Evolutionary conservation across 64 coral and sea anemone genomes (phyloP), one percentile per base, ranked within the genome.

Genomic region (Montipora capricornis): DNA sequence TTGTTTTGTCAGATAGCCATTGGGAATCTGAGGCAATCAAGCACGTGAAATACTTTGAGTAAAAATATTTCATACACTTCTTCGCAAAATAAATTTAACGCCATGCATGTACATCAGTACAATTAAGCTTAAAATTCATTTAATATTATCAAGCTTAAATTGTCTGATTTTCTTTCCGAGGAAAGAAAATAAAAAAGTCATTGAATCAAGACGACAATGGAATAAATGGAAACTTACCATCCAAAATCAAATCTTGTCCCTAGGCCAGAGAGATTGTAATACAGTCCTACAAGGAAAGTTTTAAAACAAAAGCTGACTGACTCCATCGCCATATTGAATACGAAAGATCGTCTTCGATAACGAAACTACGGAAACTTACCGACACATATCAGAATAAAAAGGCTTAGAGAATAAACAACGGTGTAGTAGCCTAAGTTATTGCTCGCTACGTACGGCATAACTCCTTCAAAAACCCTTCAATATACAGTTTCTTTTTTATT

Each of bases 221-320:
- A 84, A 17, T 44, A 20, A 77, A 14, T 16, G 2, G 70, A 71
- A 68, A 92, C 98, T 90, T 87, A 99, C 98, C 98, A 99, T 96
- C 98, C 98, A 75, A 99, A 94, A 87, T 99, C 98, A 90, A 99
- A 99, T 15, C 98, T 93, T 76, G 44, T 81, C 62, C 95, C 98
- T 76, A 94, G 90, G 4, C 98, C 98, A 13, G 98, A 96, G 17
- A 99, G 83, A 99, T 94, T 99, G 86, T 99, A 99, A 90, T 96
- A 99, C 19, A 99, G 80, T 22, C 92, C 98, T 99, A 16, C 61
- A 74, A n/a, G 55, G 11, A 66, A 89, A 89, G 53, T 22, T 47
- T 20, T 3, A 78, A 71, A 79, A 82, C 51, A 81, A 68, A 68
- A n/a, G 13, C 76, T 74, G 52, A 82, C 15, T 8, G 13, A 20